phyloP scores from a whole-genome alignment of 2,888 invertebrate genomes.

The Spisula subtruncata region DNA sequence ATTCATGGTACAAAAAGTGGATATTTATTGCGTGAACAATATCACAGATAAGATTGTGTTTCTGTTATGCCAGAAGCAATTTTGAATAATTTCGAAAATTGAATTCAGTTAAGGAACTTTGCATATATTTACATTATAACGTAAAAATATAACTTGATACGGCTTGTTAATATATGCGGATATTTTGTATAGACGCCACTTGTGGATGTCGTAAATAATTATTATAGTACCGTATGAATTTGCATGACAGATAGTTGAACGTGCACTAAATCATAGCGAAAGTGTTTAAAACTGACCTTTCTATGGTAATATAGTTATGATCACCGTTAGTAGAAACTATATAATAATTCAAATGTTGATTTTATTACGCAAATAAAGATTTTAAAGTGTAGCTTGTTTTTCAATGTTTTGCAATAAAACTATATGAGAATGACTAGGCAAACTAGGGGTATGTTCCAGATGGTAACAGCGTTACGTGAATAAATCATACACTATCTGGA shows the following conservation, averaged over 20 bases:
- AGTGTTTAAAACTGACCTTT: background rate
- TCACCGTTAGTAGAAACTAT: background rate
- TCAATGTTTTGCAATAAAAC: background rate
- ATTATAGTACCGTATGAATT: background rate
- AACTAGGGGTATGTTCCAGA: background rate
- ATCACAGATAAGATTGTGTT: background rate
- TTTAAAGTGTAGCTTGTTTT: background rate
- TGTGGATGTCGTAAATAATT: background rate
- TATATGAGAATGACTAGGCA: background rate
- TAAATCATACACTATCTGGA: background rate
- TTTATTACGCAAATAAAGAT: slow-evolving; percentile 4
- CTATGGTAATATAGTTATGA: background rate
- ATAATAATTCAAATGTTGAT: background rate
- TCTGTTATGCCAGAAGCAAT: background rate
- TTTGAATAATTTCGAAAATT: background rate
- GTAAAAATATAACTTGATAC: background rate
- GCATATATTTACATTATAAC: background rate
- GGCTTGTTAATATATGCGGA: slow-evolving; percentile 13
- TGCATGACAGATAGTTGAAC: background rate
- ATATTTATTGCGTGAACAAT: background rate
- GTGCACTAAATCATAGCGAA: background rate
- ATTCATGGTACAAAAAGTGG: background rate
- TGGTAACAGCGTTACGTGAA: background rate
- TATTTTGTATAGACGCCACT: background rate
- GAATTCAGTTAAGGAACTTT: background rate